Percentiles rank a stretch among this genome's conserved stretches.
phyloP scores from a whole-genome alignment of 2,888 invertebrate genomes.

The Polymixis lichenea region DNA sequence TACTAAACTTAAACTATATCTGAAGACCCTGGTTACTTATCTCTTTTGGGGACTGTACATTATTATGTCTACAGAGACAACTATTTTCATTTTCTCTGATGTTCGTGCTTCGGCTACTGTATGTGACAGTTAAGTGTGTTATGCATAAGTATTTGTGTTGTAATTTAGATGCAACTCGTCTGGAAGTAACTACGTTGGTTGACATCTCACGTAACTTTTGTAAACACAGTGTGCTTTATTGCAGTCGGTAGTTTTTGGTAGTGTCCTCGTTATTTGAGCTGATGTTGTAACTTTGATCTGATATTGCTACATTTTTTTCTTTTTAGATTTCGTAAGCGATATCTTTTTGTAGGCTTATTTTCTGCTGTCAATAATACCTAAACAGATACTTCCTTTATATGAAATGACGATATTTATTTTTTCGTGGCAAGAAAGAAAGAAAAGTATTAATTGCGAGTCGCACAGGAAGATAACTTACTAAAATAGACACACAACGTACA shows the following conservation, averaged over 20 bases:
- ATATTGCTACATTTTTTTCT: neutral
- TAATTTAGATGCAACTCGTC: conserved; percentile 49
- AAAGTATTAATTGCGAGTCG: too few species aligned
- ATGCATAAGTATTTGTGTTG: conserved; percentile 16
- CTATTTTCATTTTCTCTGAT: neutral
- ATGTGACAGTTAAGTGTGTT: conserved; percentile 19
- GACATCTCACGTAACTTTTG: conserved; percentile 33
- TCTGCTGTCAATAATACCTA: neutral
- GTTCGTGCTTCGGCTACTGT: neutral
- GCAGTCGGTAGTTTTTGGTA: conserved; percentile 9
- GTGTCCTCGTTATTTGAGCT: conserved; percentile 30
- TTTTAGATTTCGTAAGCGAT: neutral
- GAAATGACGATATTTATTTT: too few species aligned
- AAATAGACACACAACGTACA: too few species aligned
- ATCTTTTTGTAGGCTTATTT: neutral
- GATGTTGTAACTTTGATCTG: conserved; percentile 11
- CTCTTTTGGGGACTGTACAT: too few species aligned
- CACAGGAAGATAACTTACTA: too few species aligned
- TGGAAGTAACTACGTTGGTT: neutral
- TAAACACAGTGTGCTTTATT: conserved; percentile 26
- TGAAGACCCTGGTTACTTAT: too few species aligned
- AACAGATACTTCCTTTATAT: too few species aligned
- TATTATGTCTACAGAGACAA: too few species aligned
- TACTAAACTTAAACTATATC: too few species aligned
- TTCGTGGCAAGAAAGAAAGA: too few species aligned